Evolutionary conservation across 2,113 vertebrate species (phyloP).

Genomic region (Psittacula cyanocephala): DNA sequence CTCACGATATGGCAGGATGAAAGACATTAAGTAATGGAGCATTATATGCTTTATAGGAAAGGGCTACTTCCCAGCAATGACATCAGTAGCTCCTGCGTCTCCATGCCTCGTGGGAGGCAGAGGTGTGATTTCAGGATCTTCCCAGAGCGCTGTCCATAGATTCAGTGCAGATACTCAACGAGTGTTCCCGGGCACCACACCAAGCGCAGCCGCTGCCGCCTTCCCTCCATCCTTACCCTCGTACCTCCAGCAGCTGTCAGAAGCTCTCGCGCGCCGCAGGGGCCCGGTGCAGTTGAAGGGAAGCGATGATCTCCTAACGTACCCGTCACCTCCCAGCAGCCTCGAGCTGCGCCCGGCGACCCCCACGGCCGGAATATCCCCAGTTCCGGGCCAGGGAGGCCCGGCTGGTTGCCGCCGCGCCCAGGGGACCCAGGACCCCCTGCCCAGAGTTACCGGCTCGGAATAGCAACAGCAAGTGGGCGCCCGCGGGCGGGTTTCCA

Average conservation of each 20-base stretch:
- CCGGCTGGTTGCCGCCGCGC: too few species aligned
- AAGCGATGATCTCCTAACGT: neutral
- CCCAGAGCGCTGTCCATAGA: neutral
- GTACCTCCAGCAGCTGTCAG: neutral
- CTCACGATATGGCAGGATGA: rapidly evolving
- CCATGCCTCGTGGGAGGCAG: too few species aligned
- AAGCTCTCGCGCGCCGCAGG: neutral
- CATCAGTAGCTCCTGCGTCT: neutral
- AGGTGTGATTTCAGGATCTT: neutral
- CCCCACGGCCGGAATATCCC: neutral
- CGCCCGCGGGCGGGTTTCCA: neutral
- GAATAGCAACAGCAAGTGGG: neutral
- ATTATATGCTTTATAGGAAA: rapidly evolving
- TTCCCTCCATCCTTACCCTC: rapidly evolving
- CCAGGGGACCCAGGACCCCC: neutral
- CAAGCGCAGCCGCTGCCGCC: neutral
- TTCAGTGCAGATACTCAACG: rapidly evolving
- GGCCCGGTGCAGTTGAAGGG: too few species aligned
- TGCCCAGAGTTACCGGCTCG: neutral
- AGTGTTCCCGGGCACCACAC: neutral
- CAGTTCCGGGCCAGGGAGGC: too few species aligned
- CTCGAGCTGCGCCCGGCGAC: neutral
- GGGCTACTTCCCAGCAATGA: neutral
- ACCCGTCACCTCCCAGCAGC: neutral
- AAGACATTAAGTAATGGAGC: neutral